A percentile compares a stretch with the other conserved stretches of the same genome.
These are phyloP conservation scores for Choloepus hoffmanni DNA, from an alignment of 2,113 vertebrate species.

Conservation along the genomic window DNA sequence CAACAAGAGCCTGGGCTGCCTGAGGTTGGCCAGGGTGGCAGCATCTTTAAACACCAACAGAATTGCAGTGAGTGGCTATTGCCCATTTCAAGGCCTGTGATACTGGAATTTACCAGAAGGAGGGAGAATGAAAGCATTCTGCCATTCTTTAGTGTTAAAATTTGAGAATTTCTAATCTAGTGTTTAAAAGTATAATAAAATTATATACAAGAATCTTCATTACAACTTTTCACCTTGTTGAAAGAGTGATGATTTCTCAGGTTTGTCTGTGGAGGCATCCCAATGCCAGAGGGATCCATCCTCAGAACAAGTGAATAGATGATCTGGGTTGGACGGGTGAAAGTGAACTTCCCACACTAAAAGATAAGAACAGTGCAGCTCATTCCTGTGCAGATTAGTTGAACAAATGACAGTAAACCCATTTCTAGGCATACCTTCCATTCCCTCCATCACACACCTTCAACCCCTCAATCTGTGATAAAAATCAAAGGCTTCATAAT, in stretches of 20 bases:
- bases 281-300: conserved; percentile 98
- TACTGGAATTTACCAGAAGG: neutral
- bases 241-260: conserved; percentile 93
- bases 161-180: neutral
- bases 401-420: neutral
- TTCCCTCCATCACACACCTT: neutral
- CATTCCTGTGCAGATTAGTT: neutral
- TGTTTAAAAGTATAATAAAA: conserved; percentile 11
- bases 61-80: neutral
- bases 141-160: neutral
- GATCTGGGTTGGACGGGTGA: conserved; percentile 96
- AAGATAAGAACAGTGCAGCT: conserved; percentile 19
- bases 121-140: conserved; percentile 27
- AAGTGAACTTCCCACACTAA: conserved; percentile 99
- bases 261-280: conserved; percentile 90
- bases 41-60: neutral
- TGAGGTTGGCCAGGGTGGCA: neutral
- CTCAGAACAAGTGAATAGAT: conserved; percentile 98
- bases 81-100: neutral
- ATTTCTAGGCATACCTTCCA: neutral
- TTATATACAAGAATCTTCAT: neutral
- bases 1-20: neutral
- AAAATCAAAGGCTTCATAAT: conserved; percentile 57
- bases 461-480: neutral
- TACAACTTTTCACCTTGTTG: conserved; percentile 89